Evolutionary conservation across 2,113 vertebrate genomes (phyloP), one percentile per base, ranked within the genome.

Genomic region (Peromyscus californicus): DNA sequence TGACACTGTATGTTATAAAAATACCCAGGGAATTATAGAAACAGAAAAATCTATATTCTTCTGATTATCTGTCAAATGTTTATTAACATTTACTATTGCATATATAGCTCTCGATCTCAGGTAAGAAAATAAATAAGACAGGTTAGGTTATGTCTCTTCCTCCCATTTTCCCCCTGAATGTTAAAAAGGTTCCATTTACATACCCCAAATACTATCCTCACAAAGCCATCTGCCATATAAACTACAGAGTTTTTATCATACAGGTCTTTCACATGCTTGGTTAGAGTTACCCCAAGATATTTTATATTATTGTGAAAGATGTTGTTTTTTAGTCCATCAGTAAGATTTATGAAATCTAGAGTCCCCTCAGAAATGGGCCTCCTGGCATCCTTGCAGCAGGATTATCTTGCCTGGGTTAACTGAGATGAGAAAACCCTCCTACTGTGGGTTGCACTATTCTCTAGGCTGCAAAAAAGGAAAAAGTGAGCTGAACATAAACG

Each of bases 141-240:
- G 24, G 24, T 42, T 51, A 26, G 45, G 33, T 42, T 51, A 26
- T n/a, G 33, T 42, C 29, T 19, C 48, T n/a, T 26, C 45, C 54
- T 94, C 59, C 11, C 69, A 65, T 72, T 76, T 78, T 36, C 51
- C 84, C 11, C 13, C 19, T 17, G 59, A 88, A 90, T 4, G 31
- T 89, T 94, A n/a, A 78, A 95, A 85, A 92, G 39, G 9, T 57
- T 83, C 24, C 24, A 86, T 61, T 91, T 70, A 82, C 11, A 42
- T 65, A 36, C 26, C 48, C 79, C 57, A 85, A 94, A 75, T 70
- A 6, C 57, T 42, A 89, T n/a, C 48, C 78, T n/a, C 16, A 88
- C 26, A 88, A 79, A 67, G 45, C 84, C 92, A 97, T 85, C 76
- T 97, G 59, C 48, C 59, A 39, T 21, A 54, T 39, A 67, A 86